These are phyloP conservation scores for Eira barbara DNA, from an alignment of 2,113 vertebrate species.

Conservation along the genomic window DNA sequence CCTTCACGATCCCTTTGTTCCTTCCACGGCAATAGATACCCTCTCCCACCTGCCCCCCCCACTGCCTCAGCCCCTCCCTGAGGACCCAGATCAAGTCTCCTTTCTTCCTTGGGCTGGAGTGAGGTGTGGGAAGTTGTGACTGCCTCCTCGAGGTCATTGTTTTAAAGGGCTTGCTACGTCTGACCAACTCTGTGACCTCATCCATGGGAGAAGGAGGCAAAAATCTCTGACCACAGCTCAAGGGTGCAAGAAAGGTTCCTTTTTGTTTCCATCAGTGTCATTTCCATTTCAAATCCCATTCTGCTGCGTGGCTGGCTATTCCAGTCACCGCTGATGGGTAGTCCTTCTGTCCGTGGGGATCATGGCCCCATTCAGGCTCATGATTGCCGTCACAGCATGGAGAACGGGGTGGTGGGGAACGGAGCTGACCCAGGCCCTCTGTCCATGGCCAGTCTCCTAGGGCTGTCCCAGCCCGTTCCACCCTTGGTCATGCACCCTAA, in stretches of 20 bases:
- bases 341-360: not conserved
- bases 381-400: not conserved
- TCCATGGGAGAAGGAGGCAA: not conserved
- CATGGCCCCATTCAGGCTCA: not conserved
- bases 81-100: not conserved
- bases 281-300: not conserved
- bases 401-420: not conserved
- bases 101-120: not conserved
- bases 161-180: not conserved
- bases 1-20: not conserved
- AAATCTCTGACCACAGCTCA: not conserved
- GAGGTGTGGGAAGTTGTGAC: not conserved
- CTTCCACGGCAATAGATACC: not conserved
- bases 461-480: accelerated
- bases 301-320: not conserved
- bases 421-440: not conserved
- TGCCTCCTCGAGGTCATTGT: not conserved
- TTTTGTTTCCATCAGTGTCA: not conserved
- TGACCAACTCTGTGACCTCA: not conserved
- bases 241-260: not conserved
- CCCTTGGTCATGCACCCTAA: not conserved
- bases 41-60: accelerated
- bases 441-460: not conserved
- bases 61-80: not conserved
- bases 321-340: not conserved